Base-by-base conservation (phyloP, 35 echinoderm and acorn worm genomes). In the Heliocidaris tuberculata region DNA sequence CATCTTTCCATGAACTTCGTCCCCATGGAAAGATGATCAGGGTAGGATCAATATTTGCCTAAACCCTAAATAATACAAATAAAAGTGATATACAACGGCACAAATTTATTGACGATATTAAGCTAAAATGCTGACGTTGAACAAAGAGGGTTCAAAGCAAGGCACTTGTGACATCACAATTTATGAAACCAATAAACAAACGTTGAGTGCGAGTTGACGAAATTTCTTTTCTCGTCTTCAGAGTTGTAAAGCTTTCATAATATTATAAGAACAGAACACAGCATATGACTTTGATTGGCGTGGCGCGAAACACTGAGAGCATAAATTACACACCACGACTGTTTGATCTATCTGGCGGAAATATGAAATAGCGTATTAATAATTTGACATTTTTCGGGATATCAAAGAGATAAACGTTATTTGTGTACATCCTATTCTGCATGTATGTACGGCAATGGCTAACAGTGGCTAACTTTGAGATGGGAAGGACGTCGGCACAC, bases 341-440 rank as follows among this genome's bases (percentile, higher is more conserved):
- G 7, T 24, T 78, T 78, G 27, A 78, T 56, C 65, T 78, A 78
- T 24, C 27, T 24, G 27, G 65, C 65, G 65, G 65, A 78, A 78
- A 78, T 78, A 78, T 78, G 65, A 78, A 78, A 78, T 78, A 15
- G 10, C 52, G 52, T 56, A 56, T 56, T 56, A 78, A 78, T 78
- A 78, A 78, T 78, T n/a, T 17, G 27, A n/a, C 65, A 78, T n/a
- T 27, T 78, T 78, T 78, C 65, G 87, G 87, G 87, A 47, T 48
- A 89, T 89, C 87, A 89, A 89, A 89, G 87, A 32, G 87, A 89
- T 48, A 48, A 32, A 24, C 87, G 19, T 4, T 13, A 89, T 89
- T 32, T 89, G 87, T 30, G 87, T 48, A 47, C 35, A 32, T 48
- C 19, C 70, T 85, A 19, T 85, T 29, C 70, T 19, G 12, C 19